Evolutionary conservation across 1,140 invertebrate genomes (phyloP).

Genomic region (Globodera rostochiensis): DNA sequence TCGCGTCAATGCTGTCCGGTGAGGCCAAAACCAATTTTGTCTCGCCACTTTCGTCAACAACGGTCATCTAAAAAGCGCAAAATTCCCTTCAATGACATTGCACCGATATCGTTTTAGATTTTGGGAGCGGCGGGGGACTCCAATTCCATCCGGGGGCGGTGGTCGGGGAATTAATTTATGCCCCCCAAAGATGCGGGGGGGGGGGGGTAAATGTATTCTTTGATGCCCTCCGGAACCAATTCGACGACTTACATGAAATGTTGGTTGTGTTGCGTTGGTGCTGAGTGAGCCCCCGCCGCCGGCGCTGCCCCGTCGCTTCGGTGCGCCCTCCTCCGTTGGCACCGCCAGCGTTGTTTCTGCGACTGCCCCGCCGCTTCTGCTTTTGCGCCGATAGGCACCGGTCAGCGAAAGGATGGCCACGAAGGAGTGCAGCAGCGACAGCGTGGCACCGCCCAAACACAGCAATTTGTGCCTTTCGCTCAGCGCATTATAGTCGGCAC

Average conservation of each 20-base stretch:
- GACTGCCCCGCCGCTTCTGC: neutral
- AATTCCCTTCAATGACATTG: neutral
- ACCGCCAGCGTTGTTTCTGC: neutral
- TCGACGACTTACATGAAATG: neutral
- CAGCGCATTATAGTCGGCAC: slow-evolving; percentile 44
- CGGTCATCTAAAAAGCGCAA: slow-evolving; percentile 19
- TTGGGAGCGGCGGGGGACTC: too few relatives aligned
- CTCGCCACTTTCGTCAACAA: slow-evolving; percentile 22
- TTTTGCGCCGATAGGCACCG: slow-evolving; percentile 28
- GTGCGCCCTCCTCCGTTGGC: neutral
- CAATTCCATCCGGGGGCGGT: too few relatives aligned
- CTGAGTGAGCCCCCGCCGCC: neutral
- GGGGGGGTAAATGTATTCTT: too few relatives aligned
- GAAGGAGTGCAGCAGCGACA: slow-evolving; percentile 35
- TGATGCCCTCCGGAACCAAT: too few relatives aligned
- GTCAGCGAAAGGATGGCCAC: slow-evolving; percentile 33
- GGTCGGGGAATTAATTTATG: too few relatives aligned
- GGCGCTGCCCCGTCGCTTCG: neutral
- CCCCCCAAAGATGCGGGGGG: too few relatives aligned
- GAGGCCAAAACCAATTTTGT: neutral
- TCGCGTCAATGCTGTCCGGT: neutral
- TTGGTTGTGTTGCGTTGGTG: slow-evolving; percentile 11
- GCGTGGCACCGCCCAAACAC: slow-evolving; percentile 30
- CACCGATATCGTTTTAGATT: too few relatives aligned
- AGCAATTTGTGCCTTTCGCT: slow-evolving; percentile 41